Evolutionary conservation across 1,140 invertebrate species (phyloP).

Genomic region (Lepidurus packardi): DNA sequence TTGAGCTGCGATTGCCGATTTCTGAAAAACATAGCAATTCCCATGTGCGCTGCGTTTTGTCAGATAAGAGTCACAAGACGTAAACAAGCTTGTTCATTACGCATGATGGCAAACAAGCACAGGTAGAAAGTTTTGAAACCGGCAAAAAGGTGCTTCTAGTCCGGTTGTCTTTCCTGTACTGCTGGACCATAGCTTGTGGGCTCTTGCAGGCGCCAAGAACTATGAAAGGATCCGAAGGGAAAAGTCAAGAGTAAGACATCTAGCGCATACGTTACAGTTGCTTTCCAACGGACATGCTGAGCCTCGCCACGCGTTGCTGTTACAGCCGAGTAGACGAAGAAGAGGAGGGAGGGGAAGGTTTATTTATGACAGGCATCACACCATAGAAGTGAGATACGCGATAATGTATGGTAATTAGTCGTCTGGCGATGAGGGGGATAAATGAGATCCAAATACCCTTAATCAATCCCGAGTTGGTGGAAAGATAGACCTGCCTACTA

Average conservation of each 20-base stretch:
- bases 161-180: conserved; percentile 5
- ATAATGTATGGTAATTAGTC: conserved; percentile 5
- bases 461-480: not conserved
- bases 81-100: not conserved
- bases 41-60: not conserved
- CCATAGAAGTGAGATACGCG: not conserved
- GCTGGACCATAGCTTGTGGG: not conserved
- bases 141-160: not conserved
- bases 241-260: conserved; percentile 22
- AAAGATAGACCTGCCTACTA: not conserved
- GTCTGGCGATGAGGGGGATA: not conserved
- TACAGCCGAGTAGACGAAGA: too few relatives aligned
- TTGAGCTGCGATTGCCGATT: not conserved
- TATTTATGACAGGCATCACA: not conserved
- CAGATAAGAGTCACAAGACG: not conserved
- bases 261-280: conserved; percentile 3
- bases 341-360: not conserved
- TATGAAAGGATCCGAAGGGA: not conserved
- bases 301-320: not conserved
- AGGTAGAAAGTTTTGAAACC: not conserved
- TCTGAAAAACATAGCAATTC: not conserved
- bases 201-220: not conserved
- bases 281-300: not conserved
- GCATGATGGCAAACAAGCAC: not conserved
- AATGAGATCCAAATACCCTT: conserved; percentile 10